Percentiles rank a stretch among this genome's conserved stretches.
Conservation (phyloP, 2,888 invertebrate species). For the Agonopterix arenella region DNA sequence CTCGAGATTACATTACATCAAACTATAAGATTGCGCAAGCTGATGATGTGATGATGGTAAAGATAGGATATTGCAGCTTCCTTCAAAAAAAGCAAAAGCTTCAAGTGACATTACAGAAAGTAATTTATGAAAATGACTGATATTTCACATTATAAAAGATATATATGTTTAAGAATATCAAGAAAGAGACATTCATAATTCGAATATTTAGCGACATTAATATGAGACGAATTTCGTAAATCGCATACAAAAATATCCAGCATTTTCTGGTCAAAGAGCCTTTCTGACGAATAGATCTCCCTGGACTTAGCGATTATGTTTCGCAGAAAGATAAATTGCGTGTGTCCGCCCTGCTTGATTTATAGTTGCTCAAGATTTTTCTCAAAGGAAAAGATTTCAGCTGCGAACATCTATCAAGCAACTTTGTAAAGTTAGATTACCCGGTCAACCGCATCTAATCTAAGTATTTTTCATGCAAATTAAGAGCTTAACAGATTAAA, state of each 20-base stretch:
- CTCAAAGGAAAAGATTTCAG: slow-evolving; percentile 22
- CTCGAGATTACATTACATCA: no score
- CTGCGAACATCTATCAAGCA: slow-evolving; percentile 30
- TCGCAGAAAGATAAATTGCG: slow-evolving; percentile 40
- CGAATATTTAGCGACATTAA: no score
- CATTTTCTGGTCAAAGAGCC: neutral
- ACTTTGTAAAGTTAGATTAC: slow-evolving; percentile 35
- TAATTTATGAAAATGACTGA: no score
- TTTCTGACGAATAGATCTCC: neutral
- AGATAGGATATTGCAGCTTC: no score
- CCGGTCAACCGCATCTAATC: slow-evolving; percentile 10
- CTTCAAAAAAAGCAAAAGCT: no score
- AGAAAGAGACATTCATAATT: no score
- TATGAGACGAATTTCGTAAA: no score
- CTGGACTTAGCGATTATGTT: slow-evolving; percentile 15
- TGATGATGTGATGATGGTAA: no score
- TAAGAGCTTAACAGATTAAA: slow-evolving; percentile 11
- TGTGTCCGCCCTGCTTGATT: slow-evolving; percentile 46
- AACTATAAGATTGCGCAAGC: no score
- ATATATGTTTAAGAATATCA: no score
- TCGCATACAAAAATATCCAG: neutral
- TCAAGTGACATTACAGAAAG: no score
- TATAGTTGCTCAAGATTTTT: slow-evolving; percentile 34
- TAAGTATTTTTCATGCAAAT: slow-evolving; percentile 22
- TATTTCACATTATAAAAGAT: no score